Evolutionary conservation across 2,888 invertebrate species (phyloP), one percentile per base, ranked within the genome.

Genomic region (Caenorhabditis sinica): DNA sequence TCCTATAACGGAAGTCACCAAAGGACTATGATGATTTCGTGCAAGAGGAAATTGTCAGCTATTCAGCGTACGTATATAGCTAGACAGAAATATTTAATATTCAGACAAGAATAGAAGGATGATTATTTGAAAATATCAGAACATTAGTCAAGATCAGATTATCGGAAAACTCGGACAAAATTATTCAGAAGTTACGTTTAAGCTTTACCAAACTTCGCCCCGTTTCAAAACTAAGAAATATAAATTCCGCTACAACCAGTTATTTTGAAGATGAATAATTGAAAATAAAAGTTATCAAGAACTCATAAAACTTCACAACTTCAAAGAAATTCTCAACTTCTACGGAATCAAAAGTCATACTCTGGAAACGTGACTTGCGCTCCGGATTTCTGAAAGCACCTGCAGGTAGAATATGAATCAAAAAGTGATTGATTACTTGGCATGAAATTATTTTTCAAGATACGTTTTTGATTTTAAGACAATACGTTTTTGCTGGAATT

Each of bases 361-460:
- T 63, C 15, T 63, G 43, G n/a, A 65, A 65, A 65, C 65, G 65
- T 65, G 65, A 65, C 65, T 45, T 11, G 20, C n/a, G 25, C 45
- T 65, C 30, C 17, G n/a, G n/a, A 28, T 30, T 63, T 8, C n/a
- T 9, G 11, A 65, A 65, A 49, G 9, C 65, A 65, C 65, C 65
- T 65, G 65, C 45, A 30, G 65, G 30, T 43, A 28, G 63, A 65
- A 28, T 25, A 28, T 65, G 45, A 30, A 25, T 28, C 28, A 65
- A 30, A 65, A 45, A 45, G 45, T 65, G 65, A 65, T 65, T 45
- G 65, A 65, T 45, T 23, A 23, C 13, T 33, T 17, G 2, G 17
- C n/a, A n/a, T 60, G 33, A 33, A 56, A 56, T 33, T 65, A 45
- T 43, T 65, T 65, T 45, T 36, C 36, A 11, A 17, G 17, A n/a